Evolutionary conservation across 2,888 invertebrate genomes (phyloP), one percentile per base, ranked within the genome.

Genomic region (Ditula angustiorana): DNA sequence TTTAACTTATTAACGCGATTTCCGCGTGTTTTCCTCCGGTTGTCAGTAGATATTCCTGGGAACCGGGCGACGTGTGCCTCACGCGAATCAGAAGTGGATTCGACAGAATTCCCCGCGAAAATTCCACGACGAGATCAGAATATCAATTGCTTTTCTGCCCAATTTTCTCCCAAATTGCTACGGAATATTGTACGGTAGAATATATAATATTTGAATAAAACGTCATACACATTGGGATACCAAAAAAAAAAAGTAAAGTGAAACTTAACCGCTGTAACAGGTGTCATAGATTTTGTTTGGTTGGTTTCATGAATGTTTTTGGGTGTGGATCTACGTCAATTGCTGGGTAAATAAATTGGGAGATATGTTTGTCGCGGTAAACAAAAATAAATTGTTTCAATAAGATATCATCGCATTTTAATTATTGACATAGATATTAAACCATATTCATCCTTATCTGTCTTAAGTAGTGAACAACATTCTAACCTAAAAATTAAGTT

Each of bases 121-220:
- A 88, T 86, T 85, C 83, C 79, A 81, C 80, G 83, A 87, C 89
- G 87, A 81, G 87, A 85, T 82, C 83, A 75, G 89, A 89, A 90
- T 90, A 90, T 87, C 88, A 90, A 90, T 88, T 83, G 87, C 81
- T 82, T 80, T 81, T 82, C 85, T 82, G 84, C 80, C 85, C 88
- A 88, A 90, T 88, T 89, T 88, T 82, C 87, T 82, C 83, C 83
- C 77, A 87, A 87, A 90, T 88, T 86, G 88, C 84, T 78, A 82
- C 80, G 78, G 84, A 85, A 88, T 86, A 87, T 89, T 87, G 84
- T 86, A 74, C 81, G 82, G 79, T 79, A 80, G 77, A 81, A 83
- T 83, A 81, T 83, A 80, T 83, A 83, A 85, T 86, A 90, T 88
- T 88, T 87, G 82, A 87, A 86, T 81, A 81, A 41, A 41, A 78